Evolutionary conservation across 2,888 invertebrate genomes (phyloP).

Genomic region (Lochmaea capreae): DNA sequence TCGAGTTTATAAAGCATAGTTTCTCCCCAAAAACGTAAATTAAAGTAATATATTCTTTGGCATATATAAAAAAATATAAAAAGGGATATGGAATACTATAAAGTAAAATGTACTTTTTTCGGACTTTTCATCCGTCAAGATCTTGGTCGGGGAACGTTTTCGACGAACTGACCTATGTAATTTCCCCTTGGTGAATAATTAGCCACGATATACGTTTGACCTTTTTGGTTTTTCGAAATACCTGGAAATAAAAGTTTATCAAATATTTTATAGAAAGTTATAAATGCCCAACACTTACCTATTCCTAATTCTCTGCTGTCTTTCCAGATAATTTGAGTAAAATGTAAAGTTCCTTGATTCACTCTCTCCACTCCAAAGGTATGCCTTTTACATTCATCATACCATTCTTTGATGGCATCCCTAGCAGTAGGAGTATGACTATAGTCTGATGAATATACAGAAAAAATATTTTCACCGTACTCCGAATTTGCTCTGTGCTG

Average conservation of each 20-base stretch:
- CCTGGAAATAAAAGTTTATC: constrained; percentile 7
- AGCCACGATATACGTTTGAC: constrained; percentile 85
- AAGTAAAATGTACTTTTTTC: constrained; percentile 42
- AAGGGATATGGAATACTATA: constrained; percentile 32
- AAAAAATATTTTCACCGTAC: constrained; percentile 74
- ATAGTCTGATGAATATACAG: constrained; percentile 69
- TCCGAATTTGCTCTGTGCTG: constrained; percentile 74
- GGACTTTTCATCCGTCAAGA: constrained; percentile 52
- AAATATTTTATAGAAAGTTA: neutral
- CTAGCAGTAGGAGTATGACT: constrained; percentile 67
- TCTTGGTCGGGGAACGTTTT: constrained; percentile 74
- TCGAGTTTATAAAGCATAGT: neutral
- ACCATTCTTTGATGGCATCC: constrained; percentile 72
- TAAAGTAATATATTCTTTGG: constrained; percentile 24
- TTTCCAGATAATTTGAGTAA: constrained; percentile 78
- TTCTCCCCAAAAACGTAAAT: neutral
- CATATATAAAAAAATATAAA: constrained; percentile 6
- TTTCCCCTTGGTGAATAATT: constrained; percentile 89
- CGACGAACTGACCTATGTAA: constrained; percentile 76
- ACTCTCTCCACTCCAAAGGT: constrained; percentile 70
- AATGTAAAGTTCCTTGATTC: constrained; percentile 59
- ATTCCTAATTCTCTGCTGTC: constrained; percentile 77
- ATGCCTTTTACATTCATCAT: constrained; percentile 70
- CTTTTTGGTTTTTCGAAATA: constrained; percentile 77
- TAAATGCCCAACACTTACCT: constrained; percentile 60